Percentiles rank a stretch among this genome's conserved stretches.
Evolutionary conservation across 2,888 invertebrate genomes (phyloP).

Genomic region (Conchocele bisecta): DNA sequence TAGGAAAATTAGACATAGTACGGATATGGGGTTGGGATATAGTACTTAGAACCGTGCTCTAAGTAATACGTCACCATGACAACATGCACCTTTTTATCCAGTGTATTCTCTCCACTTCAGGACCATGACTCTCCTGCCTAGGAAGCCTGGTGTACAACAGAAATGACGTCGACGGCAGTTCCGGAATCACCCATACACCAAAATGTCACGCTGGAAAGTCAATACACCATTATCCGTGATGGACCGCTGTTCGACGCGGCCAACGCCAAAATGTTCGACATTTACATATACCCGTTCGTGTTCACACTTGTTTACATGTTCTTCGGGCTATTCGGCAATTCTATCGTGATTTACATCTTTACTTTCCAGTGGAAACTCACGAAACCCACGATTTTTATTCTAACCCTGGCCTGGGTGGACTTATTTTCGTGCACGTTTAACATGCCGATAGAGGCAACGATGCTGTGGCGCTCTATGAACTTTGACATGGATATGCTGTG

Average conservation of each 20-base stretch:
- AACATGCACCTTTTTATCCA: too few species aligned
- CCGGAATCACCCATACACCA: too few species aligned
- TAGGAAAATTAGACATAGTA: too few species aligned
- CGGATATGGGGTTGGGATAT: too few species aligned
- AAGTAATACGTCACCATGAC: too few species aligned
- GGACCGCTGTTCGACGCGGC: constrained; percentile 32
- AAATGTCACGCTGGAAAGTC: too few species aligned
- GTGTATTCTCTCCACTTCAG: too few species aligned
- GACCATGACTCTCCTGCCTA: too few species aligned
- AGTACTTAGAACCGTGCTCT: too few species aligned
- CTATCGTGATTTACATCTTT: constrained; percentile 54
- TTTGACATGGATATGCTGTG: constrained; percentile 56
- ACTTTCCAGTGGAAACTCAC: constrained; percentile 48
- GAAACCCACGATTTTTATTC: constrained; percentile 54
- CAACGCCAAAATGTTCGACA: constrained; percentile 15
- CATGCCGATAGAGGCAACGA: constrained; percentile 58
- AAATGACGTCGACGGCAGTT: too few species aligned
- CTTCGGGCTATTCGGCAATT: constrained; percentile 50
- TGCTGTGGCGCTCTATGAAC: constrained; percentile 45
- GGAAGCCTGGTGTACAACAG: too few species aligned
- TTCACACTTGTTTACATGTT: constrained; percentile 51
- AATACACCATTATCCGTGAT: constrained; percentile 7
- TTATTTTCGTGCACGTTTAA: constrained; percentile 52
- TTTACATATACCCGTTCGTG: constrained; percentile 50
- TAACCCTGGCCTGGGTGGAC: constrained; percentile 57